phyloP scores from a whole-genome alignment of 2,797 vertebrate species.

The Sardinella longiceps region DNA sequence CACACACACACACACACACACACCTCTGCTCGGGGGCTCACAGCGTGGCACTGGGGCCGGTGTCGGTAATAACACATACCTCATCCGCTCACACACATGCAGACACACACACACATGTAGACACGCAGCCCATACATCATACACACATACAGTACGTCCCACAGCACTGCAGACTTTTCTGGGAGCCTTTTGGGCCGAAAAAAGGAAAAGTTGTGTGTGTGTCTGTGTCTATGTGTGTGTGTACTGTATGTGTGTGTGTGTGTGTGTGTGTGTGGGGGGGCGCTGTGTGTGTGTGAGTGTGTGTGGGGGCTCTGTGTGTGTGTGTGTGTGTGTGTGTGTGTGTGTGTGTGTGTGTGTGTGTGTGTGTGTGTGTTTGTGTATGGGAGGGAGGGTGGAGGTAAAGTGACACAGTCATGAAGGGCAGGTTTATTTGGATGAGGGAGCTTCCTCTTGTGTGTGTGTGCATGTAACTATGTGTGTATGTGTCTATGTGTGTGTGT shows the following conservation, averaged over 20 bases:
- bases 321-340: too few relatives aligned
- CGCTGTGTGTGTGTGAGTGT: too few relatives aligned
- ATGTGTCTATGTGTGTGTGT: too few relatives aligned
- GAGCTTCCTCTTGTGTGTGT: too few relatives aligned
- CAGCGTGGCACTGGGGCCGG: slow-evolving; percentile 12
- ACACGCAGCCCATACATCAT: background rate
- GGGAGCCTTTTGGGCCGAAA: background rate
- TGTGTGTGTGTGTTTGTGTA: background rate
- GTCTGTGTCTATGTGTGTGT: too few relatives aligned
- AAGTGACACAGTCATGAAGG: background rate
- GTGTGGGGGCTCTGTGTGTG: too few relatives aligned
- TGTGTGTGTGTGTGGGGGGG: background rate
- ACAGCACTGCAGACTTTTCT: background rate
- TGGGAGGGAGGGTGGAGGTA: background rate
- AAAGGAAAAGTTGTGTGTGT: background rate
- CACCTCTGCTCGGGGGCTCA: background rate
- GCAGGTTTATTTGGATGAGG: slow-evolving; percentile 9
- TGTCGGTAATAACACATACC: slow-evolving; percentile 18
- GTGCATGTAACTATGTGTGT: too few relatives aligned
- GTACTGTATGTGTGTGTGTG: too few relatives aligned
- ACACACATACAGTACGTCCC: too few relatives aligned
- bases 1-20: too few relatives aligned
- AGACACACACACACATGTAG: too few relatives aligned
- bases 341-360: too few relatives aligned
- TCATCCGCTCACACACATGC: slow-evolving; percentile 8